A percentile compares a stretch with the other conserved stretches of the same genome.
Evolutionary conservation across 2,888 invertebrate species (phyloP).

Genomic region (Nomada fucata): DNA sequence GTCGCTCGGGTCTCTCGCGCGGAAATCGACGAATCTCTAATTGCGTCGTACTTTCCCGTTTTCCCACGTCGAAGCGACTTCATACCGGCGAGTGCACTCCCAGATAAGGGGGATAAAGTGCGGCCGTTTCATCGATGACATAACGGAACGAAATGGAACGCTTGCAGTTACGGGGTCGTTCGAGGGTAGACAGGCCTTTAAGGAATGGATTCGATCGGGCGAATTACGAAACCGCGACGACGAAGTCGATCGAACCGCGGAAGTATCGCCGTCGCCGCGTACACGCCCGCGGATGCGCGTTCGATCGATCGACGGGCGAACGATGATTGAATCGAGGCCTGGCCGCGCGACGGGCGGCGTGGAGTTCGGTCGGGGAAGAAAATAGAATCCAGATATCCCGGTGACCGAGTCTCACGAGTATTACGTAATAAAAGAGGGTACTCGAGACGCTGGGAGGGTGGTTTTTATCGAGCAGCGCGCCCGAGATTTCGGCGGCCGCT

Average conservation of each 20-base stretch:
- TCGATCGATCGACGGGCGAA: conserved; percentile 33
- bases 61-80: conserved; percentile 29
- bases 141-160: conserved; percentile 26
- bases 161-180: neutral
- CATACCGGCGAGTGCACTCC: conserved; percentile 1
- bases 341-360: neutral
- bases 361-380: conserved; percentile 44
- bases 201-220: neutral
- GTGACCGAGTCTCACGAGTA: conserved; percentile 65
- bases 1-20: neutral
- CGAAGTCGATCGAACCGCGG: conserved; percentile 17
- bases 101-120: neutral
- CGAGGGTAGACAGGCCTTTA: neutral
- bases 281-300: conserved; percentile 20
- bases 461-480: conserved; percentile 68
- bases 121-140: conserved; percentile 12
- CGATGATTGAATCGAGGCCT: conserved; percentile 36
- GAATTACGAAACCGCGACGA: conserved; percentile 30
- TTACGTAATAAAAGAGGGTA: conserved; percentile 66
- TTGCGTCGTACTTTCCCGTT: neutral
- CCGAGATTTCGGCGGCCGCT: conserved; percentile 65
- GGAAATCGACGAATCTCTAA: neutral
- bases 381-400: conserved; percentile 63
- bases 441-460: conserved; percentile 48
- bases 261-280: conserved; percentile 35